Evolutionary conservation across 2,888 invertebrate species (phyloP).

Genomic region (Macrophya alboannulata): DNA sequence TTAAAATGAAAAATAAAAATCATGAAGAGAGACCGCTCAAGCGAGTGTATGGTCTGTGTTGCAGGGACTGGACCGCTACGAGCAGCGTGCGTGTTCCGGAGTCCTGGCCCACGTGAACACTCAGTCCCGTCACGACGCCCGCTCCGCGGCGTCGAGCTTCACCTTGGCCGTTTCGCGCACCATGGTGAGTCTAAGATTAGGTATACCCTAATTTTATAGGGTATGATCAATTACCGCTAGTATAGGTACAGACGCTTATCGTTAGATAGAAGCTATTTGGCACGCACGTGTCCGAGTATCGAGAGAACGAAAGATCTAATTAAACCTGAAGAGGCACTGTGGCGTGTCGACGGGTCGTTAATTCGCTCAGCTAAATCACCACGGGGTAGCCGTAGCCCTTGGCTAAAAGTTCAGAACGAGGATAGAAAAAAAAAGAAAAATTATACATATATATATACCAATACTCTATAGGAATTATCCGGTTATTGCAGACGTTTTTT

Average conservation of each 20-base stretch:
- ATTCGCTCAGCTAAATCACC: slow-evolving; percentile 42
- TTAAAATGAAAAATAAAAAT: not conserved
- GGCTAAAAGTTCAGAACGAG: not conserved
- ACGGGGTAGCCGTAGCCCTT: slow-evolving; percentile 14
- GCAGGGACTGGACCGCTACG: slow-evolving; percentile 79
- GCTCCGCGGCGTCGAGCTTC: slow-evolving; percentile 74
- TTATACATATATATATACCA: not conserved
- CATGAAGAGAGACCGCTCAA: slow-evolving; percentile 39
- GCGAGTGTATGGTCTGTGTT: slow-evolving; percentile 67
- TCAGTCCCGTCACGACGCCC: slow-evolving; percentile 70
- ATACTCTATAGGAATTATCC: not conserved
- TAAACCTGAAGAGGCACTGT: not conserved
- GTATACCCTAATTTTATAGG: slow-evolving; percentile 16
- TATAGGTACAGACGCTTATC: not conserved
- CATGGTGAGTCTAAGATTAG: slow-evolving; percentile 73
- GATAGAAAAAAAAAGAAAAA: not conserved
- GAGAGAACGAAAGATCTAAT: slow-evolving; percentile 35
- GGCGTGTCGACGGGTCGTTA: slow-evolving; percentile 51
- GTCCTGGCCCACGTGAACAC: slow-evolving; percentile 79
- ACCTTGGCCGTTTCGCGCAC: slow-evolving; percentile 75
- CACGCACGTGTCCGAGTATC: slow-evolving; percentile 7
- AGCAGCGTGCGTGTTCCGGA: slow-evolving; percentile 79
- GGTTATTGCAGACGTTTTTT: not conserved
- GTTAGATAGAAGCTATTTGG: not conserved
- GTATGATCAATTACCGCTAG: not conserved